Evolutionary conservation across 2,888 invertebrate species (phyloP), one percentile per base, ranked within the genome.

Genomic region (Micropterix aruncella): DNA sequence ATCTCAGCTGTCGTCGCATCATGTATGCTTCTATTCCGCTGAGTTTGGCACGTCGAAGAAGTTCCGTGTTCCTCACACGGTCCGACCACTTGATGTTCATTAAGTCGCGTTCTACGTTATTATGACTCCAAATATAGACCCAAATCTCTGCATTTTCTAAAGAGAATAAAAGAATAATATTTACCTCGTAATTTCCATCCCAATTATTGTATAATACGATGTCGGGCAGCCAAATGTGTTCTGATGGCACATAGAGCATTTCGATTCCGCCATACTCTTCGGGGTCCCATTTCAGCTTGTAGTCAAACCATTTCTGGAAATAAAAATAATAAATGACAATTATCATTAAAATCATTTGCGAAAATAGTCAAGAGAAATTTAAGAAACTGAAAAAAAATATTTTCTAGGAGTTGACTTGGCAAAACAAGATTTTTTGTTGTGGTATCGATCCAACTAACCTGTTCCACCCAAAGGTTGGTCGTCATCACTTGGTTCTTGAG

Each of bases 191-290:
- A 60, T 90, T 89, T 17, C 91, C 90, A 62, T 92, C 91, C 83
- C 79, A 90, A 74, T 91, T 91, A 58, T 91, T 91, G 56, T 88
- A 90, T 2, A 90, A 71, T n/a, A 90, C 93, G 51, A 96, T 92
- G 58, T 96, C 96, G 0, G 96, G 95, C 18, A 93, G 70, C 95
- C 95, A 96, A 57, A 96, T 92, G 58, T 93, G 90, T 60, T 95
- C 93, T 0, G 95, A 93, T 1, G 95, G 95, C 14, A 96, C 93
- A 55, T 90, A 89, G 41, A 91, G 65, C 81, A 88, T 87, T 60
- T 90, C 88, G 1, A 92, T 80, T 0, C 91, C 92, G 0, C 91
- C 92, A 55, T 92, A 93, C 53, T 92, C 90, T 44, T 83, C 83
- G 0, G 92, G 92, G 52, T 86, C 81, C 92, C 92, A 93, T 43